Percentiles rank a stretch among this genome's conserved stretches.
phyloP scores from a whole-genome alignment of 2,888 invertebrate genomes.

The Hypena proboscidalis region DNA sequence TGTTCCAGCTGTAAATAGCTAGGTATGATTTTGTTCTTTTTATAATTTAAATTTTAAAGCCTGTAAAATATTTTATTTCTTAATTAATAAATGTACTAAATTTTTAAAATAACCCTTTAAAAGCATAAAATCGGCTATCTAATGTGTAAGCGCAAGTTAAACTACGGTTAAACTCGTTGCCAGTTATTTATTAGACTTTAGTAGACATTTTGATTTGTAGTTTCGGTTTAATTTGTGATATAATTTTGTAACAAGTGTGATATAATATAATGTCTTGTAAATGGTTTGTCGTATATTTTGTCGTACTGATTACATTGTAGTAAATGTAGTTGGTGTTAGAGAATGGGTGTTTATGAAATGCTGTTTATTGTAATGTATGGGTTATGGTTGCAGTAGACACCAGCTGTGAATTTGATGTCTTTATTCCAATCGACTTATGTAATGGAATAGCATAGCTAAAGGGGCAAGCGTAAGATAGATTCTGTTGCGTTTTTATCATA shows the following conservation, averaged over 20 bases:
- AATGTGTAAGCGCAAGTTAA: slow-evolving; percentile 26
- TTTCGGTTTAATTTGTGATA: slow-evolving; percentile 1
- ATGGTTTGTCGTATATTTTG: slow-evolving; percentile 32
- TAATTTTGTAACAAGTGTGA: slow-evolving; percentile 1
- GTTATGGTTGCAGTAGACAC: no score
- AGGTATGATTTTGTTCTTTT: no score
- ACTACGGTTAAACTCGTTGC: slow-evolving; percentile 28
- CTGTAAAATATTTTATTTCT: no score
- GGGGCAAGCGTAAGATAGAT: no score
- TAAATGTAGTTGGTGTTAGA: slow-evolving; percentile 25
- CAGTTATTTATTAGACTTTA: slow-evolving; percentile 33
- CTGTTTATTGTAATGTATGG: neutral
- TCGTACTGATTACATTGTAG: slow-evolving; percentile 31
- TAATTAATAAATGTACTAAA: no score
- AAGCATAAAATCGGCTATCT: slow-evolving; percentile 33
- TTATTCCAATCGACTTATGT: no score
- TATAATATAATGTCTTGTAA: slow-evolving; percentile 25
- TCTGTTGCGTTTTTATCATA: no score
- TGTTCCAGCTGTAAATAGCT: no score
- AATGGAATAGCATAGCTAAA: no score
- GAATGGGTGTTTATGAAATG: neutral
- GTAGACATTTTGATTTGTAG: slow-evolving; percentile 31
- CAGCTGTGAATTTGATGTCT: no score
- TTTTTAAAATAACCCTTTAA: no score
- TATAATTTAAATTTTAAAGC: no score